phyloP scores from a whole-genome alignment of 2,797 vertebrate species.

The Helostoma temminkii region DNA sequence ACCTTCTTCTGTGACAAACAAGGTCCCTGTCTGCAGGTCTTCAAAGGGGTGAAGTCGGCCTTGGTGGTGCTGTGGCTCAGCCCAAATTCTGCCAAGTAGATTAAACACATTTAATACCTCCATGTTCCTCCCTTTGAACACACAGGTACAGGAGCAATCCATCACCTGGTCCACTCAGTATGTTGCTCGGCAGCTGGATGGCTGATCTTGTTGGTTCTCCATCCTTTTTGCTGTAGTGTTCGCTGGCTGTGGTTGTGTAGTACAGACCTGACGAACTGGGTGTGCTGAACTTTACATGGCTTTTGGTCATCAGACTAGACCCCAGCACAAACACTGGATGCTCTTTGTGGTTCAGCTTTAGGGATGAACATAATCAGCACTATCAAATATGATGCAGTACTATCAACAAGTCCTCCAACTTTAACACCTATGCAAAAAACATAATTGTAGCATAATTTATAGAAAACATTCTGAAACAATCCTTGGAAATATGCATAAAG shows the following conservation, averaged over 20 bases:
- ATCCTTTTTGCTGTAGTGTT: conserved; percentile 41
- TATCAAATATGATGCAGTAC: neutral
- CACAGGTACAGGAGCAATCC: neutral
- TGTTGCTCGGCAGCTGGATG: conserved; percentile 21
- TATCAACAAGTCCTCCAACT: too few relatives aligned
- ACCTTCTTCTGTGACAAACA: conserved; percentile 20
- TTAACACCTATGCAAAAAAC: too few relatives aligned
- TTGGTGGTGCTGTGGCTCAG: conserved; percentile 38
- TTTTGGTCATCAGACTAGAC: conserved; percentile 54
- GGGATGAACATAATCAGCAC: neutral
- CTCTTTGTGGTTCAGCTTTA: conserved; percentile 9
- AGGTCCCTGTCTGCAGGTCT: conserved; percentile 16
- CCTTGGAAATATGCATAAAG: neutral
- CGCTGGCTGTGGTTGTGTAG: conserved; percentile 57
- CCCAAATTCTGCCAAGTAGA: conserved; percentile 48
- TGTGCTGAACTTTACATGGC: conserved; percentile 54
- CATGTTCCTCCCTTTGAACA: neutral
- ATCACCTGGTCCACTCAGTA: conserved; percentile 62
- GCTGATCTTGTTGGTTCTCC: neutral
- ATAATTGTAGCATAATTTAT: too few relatives aligned
- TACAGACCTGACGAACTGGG: conserved; percentile 10
- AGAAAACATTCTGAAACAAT: neutral
- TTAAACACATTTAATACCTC: conserved; percentile 4
- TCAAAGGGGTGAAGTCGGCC: conserved; percentile 46
- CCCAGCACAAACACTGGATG: conserved; percentile 13